These are phyloP conservation scores for Thermophis baileyi DNA, from an alignment of 2,113 vertebrate species.

Conservation along the genomic window DNA sequence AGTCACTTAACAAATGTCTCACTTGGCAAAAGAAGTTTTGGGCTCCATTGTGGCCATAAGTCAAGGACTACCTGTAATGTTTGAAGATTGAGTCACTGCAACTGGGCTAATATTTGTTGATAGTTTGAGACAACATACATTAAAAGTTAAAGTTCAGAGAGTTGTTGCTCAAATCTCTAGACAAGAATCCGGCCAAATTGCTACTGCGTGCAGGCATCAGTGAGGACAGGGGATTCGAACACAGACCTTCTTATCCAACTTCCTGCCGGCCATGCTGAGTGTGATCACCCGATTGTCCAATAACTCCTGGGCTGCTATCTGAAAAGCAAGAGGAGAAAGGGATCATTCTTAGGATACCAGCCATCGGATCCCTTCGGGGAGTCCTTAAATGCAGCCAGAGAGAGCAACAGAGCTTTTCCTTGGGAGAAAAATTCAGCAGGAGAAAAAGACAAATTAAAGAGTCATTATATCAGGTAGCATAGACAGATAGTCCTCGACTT, in stretches of 20 bases:
- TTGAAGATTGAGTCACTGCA: too few relatives aligned
- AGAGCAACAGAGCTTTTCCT: background rate
- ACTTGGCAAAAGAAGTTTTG: too few relatives aligned
- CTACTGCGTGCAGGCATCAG: background rate
- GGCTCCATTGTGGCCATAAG: too few relatives aligned
- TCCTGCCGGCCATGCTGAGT: conserved; percentile 89
- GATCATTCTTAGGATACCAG: background rate
- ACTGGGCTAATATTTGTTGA: background rate
- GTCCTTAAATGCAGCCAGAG: background rate
- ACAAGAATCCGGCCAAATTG: background rate
- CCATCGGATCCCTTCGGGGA: fast-evolving
- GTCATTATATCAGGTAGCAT: background rate
- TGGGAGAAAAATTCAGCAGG: background rate
- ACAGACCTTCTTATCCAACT: conserved; percentile 96
- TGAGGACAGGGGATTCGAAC: background rate
- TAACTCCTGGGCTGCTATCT: conserved; percentile 96
- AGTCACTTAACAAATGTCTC: too few relatives aligned
- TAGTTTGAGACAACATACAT: background rate
- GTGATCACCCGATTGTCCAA: conserved; percentile 98
- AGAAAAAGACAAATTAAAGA: background rate
- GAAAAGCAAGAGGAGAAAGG: conserved; percentile 35
- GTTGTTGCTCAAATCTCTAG: background rate
- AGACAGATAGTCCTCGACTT: too few relatives aligned
- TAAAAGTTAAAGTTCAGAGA: background rate
- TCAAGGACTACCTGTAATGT: too few relatives aligned